These are phyloP conservation scores for Syrphus vitripennis DNA, from an alignment of 2,888 invertebrate species.

Conservation along the genomic window DNA sequence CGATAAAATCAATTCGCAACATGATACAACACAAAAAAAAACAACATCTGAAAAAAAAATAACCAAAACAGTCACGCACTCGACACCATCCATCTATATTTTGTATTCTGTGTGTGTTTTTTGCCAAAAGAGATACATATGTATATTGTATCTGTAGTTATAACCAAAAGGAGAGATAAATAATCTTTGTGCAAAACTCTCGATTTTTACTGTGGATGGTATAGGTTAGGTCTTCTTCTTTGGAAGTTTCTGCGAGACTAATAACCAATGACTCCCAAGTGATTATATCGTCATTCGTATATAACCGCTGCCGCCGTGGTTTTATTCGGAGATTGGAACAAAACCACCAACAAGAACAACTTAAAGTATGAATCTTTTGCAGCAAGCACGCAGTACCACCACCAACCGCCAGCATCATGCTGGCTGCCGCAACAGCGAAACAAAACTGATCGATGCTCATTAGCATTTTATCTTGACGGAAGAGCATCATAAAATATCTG, in stretches of 20 bases:
- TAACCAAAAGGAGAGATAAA: conserved; percentile 38
- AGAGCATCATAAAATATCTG: conserved; percentile 74
- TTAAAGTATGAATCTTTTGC: not conserved
- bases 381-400: not conserved
- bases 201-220: conserved; percentile 38
- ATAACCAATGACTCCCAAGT: conserved; percentile 69
- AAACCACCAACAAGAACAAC: not conserved
- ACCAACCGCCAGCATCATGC: not conserved
- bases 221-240: not conserved
- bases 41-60: not conserved
- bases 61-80: not conserved
- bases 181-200: conserved; percentile 65
- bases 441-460: conserved; percentile 72
- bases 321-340: not conserved
- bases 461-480: conserved; percentile 74
- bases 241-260: conserved; percentile 47
- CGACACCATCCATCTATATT: conserved; percentile 22
- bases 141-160: too few relatives aligned
- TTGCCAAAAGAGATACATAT: conserved; percentile 26
- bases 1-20: conserved; percentile 62
- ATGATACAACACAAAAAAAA: conserved; percentile 26
- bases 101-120: not conserved
- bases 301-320: too few relatives aligned
- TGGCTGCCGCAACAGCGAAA: conserved; percentile 11
- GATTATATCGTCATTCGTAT: conserved; percentile 69